Conservation (phyloP, 1,140 invertebrate species). For the Probaryconus sp. region DNA sequence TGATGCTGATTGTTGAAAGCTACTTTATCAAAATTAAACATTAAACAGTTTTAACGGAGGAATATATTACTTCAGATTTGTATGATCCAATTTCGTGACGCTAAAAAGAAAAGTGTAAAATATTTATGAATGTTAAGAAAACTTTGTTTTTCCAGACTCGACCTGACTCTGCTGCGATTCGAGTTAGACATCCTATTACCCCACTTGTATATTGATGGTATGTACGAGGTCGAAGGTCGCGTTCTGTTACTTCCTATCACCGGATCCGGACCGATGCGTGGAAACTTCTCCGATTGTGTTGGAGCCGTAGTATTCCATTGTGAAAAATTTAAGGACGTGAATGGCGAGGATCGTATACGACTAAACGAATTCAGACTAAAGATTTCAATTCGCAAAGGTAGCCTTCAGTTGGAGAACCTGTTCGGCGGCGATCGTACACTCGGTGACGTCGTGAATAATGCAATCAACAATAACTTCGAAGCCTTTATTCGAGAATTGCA, state of each 20-base stretch:
- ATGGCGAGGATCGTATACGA: constrained; percentile 79
- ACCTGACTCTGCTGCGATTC: constrained; percentile 75
- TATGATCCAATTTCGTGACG: background rate
- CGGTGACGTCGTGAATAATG: constrained; percentile 80
- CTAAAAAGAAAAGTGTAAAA: too few relatives aligned
- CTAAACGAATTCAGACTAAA: constrained; percentile 79
- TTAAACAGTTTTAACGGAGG: too few relatives aligned
- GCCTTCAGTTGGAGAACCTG: constrained; percentile 81
- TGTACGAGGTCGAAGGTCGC: constrained; percentile 81
- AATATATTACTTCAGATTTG: background rate
- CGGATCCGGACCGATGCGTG: constrained; percentile 81
- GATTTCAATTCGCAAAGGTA: constrained; percentile 80
- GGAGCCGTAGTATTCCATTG: constrained; percentile 78
- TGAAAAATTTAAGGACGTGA: constrained; percentile 68
- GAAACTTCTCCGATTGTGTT: constrained; percentile 81
- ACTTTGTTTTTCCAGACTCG: constrained; percentile 78
- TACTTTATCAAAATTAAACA: too few relatives aligned
- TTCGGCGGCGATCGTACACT: constrained; percentile 80
- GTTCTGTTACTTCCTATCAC: constrained; percentile 81
- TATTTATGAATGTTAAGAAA: too few relatives aligned
- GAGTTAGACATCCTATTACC: constrained; percentile 79
- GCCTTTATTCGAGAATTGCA: constrained; percentile 80
- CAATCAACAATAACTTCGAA: constrained; percentile 82
- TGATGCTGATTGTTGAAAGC: too few relatives aligned
- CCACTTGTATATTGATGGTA: constrained; percentile 79